These are phyloP conservation scores for Dipodomys stephensi DNA, from an alignment of 2,113 vertebrate genomes.

Conservation along the genomic window DNA sequence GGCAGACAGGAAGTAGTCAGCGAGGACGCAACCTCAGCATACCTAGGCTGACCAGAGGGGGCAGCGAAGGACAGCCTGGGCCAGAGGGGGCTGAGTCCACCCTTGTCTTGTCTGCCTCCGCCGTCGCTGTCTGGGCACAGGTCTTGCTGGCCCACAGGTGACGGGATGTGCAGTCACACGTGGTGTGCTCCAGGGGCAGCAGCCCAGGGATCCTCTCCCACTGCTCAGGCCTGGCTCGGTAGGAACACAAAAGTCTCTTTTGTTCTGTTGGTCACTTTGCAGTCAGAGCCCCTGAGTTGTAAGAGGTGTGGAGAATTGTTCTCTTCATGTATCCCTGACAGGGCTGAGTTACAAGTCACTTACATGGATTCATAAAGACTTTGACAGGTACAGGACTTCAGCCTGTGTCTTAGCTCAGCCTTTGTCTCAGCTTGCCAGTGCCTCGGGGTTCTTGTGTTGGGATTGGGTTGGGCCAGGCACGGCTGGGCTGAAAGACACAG, in stretches of 20 bases:
- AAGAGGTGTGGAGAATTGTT: neutral
- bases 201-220: neutral
- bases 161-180: no score
- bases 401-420: neutral
- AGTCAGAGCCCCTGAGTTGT: neutral
- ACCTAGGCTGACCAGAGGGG: neutral
- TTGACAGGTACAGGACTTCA: neutral
- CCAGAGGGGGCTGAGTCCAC: fast-evolving
- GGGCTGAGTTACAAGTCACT: neutral
- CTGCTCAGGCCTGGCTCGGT: neutral
- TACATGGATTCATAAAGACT: neutral
- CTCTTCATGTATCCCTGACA: neutral
- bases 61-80: neutral
- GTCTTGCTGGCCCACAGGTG: neutral
- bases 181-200: neutral
- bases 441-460: neutral
- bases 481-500: neutral
- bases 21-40: neutral
- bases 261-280: neutral
- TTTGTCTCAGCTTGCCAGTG: neutral
- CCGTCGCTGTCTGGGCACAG: fast-evolving
- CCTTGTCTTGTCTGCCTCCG: neutral
- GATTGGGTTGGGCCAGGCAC: neutral
- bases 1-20: neutral
- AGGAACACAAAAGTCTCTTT: neutral